phyloP scores from a whole-genome alignment of 2,888 invertebrate species.

The Caenorhabditis plicata region DNA sequence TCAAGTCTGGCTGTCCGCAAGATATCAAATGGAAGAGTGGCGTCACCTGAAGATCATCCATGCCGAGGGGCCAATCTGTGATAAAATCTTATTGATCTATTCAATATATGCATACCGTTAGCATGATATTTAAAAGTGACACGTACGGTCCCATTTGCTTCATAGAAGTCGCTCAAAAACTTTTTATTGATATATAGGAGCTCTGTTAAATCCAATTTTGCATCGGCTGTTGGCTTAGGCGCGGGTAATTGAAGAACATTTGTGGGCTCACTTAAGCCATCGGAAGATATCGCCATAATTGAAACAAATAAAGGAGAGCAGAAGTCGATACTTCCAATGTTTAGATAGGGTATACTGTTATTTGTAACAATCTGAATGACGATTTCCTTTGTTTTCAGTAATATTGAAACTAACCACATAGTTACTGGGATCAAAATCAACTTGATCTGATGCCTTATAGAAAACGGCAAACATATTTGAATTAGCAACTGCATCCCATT shows the following conservation, averaged over 20 bases:
- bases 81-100: background rate
- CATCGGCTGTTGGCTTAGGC: slow-evolving; percentile 23
- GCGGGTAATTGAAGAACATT: slow-evolving; percentile 10
- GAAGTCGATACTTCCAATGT: slow-evolving; percentile 8
- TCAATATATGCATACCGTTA: slow-evolving; percentile 10
- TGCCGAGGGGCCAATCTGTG: slow-evolving; percentile 56
- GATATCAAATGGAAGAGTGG: slow-evolving; percentile 58
- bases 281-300: slow-evolving; percentile 16
- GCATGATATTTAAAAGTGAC: slow-evolving; percentile 41
- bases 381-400: background rate
- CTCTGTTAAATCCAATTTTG: slow-evolving; percentile 14
- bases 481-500: no score
- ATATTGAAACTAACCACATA: background rate
- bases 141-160: slow-evolving; percentile 49
- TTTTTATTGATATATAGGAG: no score
- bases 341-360: slow-evolving; percentile 5
- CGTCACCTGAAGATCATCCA: slow-evolving; percentile 47
- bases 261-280: slow-evolving; percentile 19
- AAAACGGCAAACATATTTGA: no score
- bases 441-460: no score
- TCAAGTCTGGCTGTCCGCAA: slow-evolving; percentile 52
- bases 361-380: slow-evolving; percentile 7
- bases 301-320: slow-evolving; percentile 16
- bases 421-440: background rate
- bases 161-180: slow-evolving; percentile 38